phyloP scores from a whole-genome alignment of 2,797 vertebrate species.

The Heterohyrax brucei region DNA sequence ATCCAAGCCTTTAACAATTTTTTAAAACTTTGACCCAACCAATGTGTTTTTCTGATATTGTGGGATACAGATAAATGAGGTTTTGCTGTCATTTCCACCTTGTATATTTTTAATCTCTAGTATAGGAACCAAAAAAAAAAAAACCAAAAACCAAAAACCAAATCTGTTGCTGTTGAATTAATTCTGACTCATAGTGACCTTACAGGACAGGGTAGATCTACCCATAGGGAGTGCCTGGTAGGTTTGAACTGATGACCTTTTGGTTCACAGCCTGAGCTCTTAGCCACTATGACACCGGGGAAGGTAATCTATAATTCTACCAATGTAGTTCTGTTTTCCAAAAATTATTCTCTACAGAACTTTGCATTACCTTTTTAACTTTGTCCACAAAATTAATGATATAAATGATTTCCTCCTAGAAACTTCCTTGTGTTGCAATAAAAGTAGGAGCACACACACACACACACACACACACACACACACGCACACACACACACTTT shows the following conservation, averaged over 20 bases:
- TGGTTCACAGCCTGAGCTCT: too few relatives aligned
- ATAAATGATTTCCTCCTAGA: conserved; percentile 23
- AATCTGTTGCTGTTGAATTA: too few relatives aligned
- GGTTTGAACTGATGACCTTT: too few relatives aligned
- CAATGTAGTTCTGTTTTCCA: conserved; percentile 10
- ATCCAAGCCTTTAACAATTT: background rate
- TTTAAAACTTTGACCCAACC: background rate
- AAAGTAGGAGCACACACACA: background rate
- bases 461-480: too few relatives aligned
- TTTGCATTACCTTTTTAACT: conserved; percentile 29
- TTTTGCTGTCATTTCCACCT: conserved; percentile 33
- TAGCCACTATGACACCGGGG: too few relatives aligned
- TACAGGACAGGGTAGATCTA: too few relatives aligned
- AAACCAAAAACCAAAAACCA: too few relatives aligned
- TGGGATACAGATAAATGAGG: background rate
- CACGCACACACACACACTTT: background rate
- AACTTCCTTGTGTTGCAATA: conserved; percentile 18
- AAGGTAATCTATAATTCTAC: conserved; percentile 14
- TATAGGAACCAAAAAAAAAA: background rate
- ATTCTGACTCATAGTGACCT: too few relatives aligned
- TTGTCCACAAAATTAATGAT: conserved; percentile 40
- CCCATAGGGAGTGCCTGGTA: too few relatives aligned
- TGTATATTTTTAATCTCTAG: conserved; percentile 36
- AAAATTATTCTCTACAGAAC: background rate
- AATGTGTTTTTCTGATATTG: background rate